A percentile compares a stretch with the other conserved stretches of the same genome.
These are phyloP conservation scores for Melanchra persicariae DNA, from an alignment of 2,888 invertebrate species.

Conservation along the genomic window DNA sequence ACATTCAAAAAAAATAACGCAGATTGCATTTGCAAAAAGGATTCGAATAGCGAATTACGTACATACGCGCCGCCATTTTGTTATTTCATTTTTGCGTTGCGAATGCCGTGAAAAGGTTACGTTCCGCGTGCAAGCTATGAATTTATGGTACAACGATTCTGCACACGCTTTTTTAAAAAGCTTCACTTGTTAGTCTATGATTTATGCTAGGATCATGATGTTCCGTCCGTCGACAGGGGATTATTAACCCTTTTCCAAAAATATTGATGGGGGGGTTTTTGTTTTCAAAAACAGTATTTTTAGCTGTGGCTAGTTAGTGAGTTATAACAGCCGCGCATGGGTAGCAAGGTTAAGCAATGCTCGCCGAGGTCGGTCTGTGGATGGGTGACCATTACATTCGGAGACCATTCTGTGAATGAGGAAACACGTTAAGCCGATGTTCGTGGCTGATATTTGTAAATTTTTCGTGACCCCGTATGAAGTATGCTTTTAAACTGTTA, in stretches of 20 bases:
- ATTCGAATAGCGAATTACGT: slow-evolving; percentile 10
- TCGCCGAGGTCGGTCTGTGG: background rate
- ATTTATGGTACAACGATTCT: slow-evolving; percentile 37
- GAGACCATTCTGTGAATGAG: no score
- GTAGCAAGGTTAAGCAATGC: background rate
- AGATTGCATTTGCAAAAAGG: slow-evolving; percentile 37
- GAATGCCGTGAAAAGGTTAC: slow-evolving; percentile 21
- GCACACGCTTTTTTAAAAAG: slow-evolving; percentile 22
- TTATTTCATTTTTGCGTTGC: slow-evolving; percentile 34
- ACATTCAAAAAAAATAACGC: slow-evolving; percentile 18
- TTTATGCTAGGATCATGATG: slow-evolving; percentile 30
- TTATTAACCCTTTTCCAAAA: background rate
- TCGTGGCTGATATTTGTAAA: no score
- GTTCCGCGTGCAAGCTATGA: slow-evolving; percentile 20
- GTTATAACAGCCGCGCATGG: no score
- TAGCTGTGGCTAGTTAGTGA: no score
- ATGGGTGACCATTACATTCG: background rate
- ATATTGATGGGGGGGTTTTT: background rate
- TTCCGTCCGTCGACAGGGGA: background rate
- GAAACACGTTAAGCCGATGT: no score
- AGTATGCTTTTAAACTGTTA: no score
- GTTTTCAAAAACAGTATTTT: background rate
- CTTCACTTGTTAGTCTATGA: slow-evolving; percentile 21
- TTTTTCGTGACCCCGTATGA: no score
- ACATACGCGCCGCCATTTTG: slow-evolving; percentile 13